These are phyloP conservation scores for Choloepus hoffmanni DNA, from an alignment of 2,113 vertebrate genomes.

Conservation along the genomic window DNA sequence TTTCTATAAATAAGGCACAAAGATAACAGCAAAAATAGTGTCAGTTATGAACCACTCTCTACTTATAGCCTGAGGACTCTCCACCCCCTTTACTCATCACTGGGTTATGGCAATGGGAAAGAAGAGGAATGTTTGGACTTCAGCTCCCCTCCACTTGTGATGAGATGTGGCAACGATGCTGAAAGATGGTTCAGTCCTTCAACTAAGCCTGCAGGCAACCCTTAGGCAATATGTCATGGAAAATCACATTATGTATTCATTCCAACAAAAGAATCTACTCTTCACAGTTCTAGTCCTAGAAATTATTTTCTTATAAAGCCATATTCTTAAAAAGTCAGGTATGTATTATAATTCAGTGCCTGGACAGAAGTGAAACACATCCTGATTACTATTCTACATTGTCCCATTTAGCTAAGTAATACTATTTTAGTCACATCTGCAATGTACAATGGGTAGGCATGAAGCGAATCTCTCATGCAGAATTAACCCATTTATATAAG, in stretches of 20 bases:
- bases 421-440: constrained; percentile 72
- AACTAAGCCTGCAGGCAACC: neutral
- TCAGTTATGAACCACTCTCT: neutral
- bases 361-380: constrained; percentile 65
- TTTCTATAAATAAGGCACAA: neutral
- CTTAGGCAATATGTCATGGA: neutral
- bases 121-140: neutral
- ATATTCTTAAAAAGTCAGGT: neutral
- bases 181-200: neutral
- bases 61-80: neutral
- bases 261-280: constrained; percentile 58
- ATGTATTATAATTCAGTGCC: constrained; percentile 50
- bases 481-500: constrained; percentile 74
- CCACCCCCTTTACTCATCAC: neutral
- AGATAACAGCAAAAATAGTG: neutral
- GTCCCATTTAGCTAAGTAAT: constrained; percentile 55
- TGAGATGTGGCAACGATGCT: neutral
- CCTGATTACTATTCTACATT: constrained; percentile 62
- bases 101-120: neutral
- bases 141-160: neutral
- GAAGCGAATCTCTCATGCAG: constrained; percentile 69
- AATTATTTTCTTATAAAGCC: constrained; percentile 53
- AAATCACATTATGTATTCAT: constrained; percentile 48
- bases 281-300: constrained; percentile 61
- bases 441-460: constrained; percentile 62